Percentiles rank a stretch among this genome's conserved stretches.
phyloP scores from a whole-genome alignment of 2,113 vertebrate genomes.

The Bos javanicus region DNA sequence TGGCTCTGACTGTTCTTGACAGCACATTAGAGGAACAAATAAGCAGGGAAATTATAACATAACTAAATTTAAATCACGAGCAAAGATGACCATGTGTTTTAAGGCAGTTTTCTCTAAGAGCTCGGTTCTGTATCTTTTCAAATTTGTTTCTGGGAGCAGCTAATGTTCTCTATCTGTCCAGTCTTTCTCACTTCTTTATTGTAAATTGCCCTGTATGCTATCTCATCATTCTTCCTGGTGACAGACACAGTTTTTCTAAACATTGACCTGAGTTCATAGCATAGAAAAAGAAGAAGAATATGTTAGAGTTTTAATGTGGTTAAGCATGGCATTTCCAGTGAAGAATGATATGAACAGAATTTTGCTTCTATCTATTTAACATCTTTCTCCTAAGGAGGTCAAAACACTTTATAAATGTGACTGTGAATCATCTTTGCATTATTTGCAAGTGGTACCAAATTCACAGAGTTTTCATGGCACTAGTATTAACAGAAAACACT shows the following conservation, averaged over 20 bases:
- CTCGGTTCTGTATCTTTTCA: neutral
- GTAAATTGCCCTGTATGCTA: neutral
- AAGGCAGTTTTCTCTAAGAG: neutral
- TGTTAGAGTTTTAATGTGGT: neutral
- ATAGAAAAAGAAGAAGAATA: neutral
- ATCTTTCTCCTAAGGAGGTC: neutral
- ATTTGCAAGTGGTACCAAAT: neutral
- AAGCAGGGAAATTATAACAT: neutral
- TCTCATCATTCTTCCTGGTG: neutral
- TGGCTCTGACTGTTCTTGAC: neutral
- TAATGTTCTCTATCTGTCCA: neutral
- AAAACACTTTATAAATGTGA: neutral
- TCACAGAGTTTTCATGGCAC: neutral
- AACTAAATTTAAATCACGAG: constrained; percentile 15
- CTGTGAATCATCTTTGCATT: neutral
- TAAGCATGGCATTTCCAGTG: neutral
- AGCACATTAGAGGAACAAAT: constrained; percentile 39
- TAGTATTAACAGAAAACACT: neutral
- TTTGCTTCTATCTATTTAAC: constrained; percentile 10
- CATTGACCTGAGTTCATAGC: neutral
- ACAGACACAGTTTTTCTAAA: neutral
- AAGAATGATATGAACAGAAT: neutral
- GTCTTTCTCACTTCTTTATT: neutral
- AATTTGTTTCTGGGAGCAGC: neutral
- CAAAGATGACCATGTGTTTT: neutral